phyloP scores from a whole-genome alignment of 1,140 invertebrate genomes.

The Euura saliciscinereae region DNA sequence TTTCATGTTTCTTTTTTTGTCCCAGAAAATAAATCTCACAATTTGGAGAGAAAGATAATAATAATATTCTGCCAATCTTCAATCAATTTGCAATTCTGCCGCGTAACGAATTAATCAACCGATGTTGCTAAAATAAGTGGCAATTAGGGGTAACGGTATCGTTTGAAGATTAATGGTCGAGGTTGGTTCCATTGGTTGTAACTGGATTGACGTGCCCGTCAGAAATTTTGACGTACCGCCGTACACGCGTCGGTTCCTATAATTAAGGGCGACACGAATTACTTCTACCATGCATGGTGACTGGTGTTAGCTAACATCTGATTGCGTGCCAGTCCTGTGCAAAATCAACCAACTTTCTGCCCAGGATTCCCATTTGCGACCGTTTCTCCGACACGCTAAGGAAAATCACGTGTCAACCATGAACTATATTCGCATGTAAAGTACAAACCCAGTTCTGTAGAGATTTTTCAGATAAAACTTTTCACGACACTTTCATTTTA shows the following conservation, averaged over 20 bases:
- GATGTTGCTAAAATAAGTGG: no score
- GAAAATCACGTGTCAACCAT: neutral
- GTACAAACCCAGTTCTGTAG: neutral
- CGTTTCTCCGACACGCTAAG: neutral
- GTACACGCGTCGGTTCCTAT: neutral
- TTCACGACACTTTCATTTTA: no score
- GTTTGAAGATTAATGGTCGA: no score
- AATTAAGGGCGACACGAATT: conserved; percentile 3
- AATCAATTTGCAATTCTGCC: no score
- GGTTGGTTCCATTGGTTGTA: no score
- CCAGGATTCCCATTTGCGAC: neutral
- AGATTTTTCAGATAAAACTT: neutral
- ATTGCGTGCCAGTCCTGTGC: neutral
- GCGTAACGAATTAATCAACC: no score
- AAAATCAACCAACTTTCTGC: neutral
- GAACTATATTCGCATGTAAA: neutral
- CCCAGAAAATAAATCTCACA: no score
- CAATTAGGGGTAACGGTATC: no score
- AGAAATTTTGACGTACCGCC: neutral
- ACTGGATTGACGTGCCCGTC: neutral
- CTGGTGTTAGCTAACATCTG: neutral
- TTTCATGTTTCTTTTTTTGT: no score
- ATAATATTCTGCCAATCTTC: no score
- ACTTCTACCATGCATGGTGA: neutral
- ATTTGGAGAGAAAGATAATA: no score